Evolutionary conservation across 2,113 vertebrate genomes (phyloP).

Genomic region (Cheirogaleus medius): DNA sequence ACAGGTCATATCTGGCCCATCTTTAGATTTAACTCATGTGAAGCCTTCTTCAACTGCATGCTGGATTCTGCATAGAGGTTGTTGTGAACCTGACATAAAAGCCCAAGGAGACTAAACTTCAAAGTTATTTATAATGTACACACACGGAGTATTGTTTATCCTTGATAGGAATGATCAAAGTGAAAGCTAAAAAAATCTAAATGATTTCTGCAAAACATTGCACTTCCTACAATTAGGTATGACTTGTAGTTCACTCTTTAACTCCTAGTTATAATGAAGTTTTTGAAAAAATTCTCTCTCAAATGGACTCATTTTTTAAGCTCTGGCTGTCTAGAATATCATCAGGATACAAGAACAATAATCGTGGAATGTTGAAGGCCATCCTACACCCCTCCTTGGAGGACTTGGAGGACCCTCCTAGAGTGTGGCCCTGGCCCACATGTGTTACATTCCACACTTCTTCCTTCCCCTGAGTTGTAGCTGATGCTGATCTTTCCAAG

Average conservation of each 20-base stretch:
- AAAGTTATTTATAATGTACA: constrained; percentile 60
- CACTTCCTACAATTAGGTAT: not conserved
- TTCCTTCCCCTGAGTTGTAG: not conserved
- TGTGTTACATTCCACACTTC: fast-evolving
- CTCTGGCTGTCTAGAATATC: not conserved
- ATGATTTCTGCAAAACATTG: constrained; percentile 12
- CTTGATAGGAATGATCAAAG: not conserved
- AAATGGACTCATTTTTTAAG: not conserved
- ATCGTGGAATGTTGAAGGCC: no score
- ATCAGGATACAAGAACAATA: not conserved
- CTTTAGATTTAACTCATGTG: constrained; percentile 42
- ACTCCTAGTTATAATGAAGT: not conserved
- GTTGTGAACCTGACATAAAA: constrained; percentile 59
- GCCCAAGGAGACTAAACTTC: constrained; percentile 30
- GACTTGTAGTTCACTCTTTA: not conserved
- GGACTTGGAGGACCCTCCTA: not conserved
- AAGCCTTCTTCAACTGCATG: not conserved
- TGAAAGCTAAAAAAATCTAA: constrained; percentile 34
- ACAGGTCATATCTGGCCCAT: not conserved
- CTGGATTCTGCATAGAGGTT: constrained; percentile 35
- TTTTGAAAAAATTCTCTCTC: not conserved
- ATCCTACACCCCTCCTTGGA: not conserved
- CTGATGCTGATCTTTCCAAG: not conserved
- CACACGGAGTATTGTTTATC: not conserved
- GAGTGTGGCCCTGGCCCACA: not conserved